Evolutionary conservation across 2,797 vertebrate species (phyloP).

Genomic region (Benthosema pterotum): DNA sequence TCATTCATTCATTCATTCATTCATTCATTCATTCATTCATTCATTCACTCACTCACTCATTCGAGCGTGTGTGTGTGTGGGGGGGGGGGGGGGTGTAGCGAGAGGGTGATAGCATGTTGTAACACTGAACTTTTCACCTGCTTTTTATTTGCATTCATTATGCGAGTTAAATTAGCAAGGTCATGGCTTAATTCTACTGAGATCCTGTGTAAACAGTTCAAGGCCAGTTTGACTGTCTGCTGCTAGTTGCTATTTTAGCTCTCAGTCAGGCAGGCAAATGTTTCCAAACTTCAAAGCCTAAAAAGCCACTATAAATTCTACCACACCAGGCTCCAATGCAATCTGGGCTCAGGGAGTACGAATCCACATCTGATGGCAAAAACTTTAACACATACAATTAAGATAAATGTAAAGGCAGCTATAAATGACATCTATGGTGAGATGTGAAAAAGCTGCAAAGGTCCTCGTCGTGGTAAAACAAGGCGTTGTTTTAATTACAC

Average conservation of each 20-base stretch:
- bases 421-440: conserved; percentile 20
- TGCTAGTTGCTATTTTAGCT: conserved; percentile 49
- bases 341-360: conserved; percentile 45
- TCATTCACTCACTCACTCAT: no score
- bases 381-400: conserved; percentile 47
- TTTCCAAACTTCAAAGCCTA: conserved; percentile 56
- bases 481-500: conserved; percentile 9
- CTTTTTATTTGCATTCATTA: conserved; percentile 45
- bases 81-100: background rate
- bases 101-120: background rate
- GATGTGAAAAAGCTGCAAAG: conserved; percentile 11
- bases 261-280: conserved; percentile 23
- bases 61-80: conserved; percentile 9
- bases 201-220: conserved; percentile 41
- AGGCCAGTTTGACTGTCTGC: conserved; percentile 48
- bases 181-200: conserved; percentile 52
- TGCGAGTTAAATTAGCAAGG: conserved; percentile 48
- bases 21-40: no score
- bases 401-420: conserved; percentile 25
- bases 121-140: conserved; percentile 33
- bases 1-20: no score
- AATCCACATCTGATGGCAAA: conserved; percentile 59
- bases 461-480: conserved; percentile 5
- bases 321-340: conserved; percentile 44
- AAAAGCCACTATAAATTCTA: conserved; percentile 45